Base-by-base conservation (phyloP, 2,113 vertebrate genomes). In the Meles meles region DNA sequence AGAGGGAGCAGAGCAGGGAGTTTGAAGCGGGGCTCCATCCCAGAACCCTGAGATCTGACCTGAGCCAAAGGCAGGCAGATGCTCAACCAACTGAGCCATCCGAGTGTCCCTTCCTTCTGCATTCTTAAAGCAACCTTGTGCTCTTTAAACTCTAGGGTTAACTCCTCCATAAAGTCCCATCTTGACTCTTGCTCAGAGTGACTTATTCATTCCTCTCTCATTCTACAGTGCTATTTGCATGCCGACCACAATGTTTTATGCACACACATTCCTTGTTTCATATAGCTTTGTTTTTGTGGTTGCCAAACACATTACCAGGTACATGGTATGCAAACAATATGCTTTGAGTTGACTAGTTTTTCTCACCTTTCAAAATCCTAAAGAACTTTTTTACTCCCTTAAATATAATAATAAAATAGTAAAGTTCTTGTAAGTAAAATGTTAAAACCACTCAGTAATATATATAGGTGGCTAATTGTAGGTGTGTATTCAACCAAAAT, bases 331-430 rank as follows among this genome's bases (percentile, higher is more conserved):
- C 13, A 93, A 87, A 79, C 21, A 63, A 57, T 55, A 14, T 65
- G 52, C 29, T 89, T 71, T 89, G 27, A 67, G 47, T 20, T 85
- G 37, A 94, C 31, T 85, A 4, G 4, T 95, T 97, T 92, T 88
- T 80, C 27, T 95, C 18, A 72, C 7, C 13, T 95, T 95, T 95
- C 34, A 59, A 88, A 96, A 93, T 61, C 65, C 7, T 80, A 76
- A 42, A 82, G 37, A 84, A 90, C 5, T 49, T 85, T 76, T 79
- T 63, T 77, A 71, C 0, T 77, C 12, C 20, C 59, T 18, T 76
- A 71, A 92, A 63, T 71, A 77, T 39, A 95, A 69, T 14, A 18
- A 87, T n/a, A 85, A 77, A 37, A 59, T 29, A 92, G 44, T 87
- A 94, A 94, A 94, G 61, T 37, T 83, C 34, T 89, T 84, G 2